Evolutionary conservation across 2,113 vertebrate genomes (phyloP).

Genomic region (Leucopternis melanops): DNA sequence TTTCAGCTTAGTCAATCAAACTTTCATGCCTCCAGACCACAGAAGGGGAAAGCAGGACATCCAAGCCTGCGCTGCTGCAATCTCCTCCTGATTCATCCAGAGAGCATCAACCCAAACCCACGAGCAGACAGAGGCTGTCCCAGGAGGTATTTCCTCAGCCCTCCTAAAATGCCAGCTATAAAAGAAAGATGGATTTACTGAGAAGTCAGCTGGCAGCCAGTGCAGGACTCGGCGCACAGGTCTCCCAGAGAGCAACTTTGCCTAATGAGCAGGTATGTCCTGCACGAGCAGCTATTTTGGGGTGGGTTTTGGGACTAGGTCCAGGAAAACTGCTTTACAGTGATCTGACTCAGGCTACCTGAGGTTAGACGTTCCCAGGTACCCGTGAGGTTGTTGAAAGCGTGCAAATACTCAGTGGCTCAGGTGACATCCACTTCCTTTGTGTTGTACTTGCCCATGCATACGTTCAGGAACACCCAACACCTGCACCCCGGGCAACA

Average conservation of each 20-base stretch:
- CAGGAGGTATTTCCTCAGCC: background rate
- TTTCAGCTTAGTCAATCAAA: background rate
- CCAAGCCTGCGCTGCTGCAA: background rate
- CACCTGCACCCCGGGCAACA: background rate
- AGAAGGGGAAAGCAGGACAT: background rate
- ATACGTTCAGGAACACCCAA: background rate
- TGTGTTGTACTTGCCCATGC: background rate
- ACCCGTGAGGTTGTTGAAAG: background rate
- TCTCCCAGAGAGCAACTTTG: background rate
- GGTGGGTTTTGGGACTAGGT: background rate
- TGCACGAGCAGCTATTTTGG: background rate
- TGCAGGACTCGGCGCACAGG: fast-evolving
- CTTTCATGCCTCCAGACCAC: background rate
- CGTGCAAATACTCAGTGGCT: background rate
- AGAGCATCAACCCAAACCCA: background rate
- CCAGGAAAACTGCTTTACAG: background rate
- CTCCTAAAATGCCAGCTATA: background rate
- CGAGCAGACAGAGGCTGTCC: background rate
- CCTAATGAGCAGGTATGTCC: background rate
- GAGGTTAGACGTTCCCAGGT: background rate
- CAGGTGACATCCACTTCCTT: background rate
- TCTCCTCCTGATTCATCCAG: background rate
- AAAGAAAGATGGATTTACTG: background rate
- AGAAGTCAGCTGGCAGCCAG: background rate
- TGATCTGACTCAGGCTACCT: background rate